Base-by-base conservation (phyloP, 2,113 vertebrate species). In the Trichomycterus rosablanca region DNA sequence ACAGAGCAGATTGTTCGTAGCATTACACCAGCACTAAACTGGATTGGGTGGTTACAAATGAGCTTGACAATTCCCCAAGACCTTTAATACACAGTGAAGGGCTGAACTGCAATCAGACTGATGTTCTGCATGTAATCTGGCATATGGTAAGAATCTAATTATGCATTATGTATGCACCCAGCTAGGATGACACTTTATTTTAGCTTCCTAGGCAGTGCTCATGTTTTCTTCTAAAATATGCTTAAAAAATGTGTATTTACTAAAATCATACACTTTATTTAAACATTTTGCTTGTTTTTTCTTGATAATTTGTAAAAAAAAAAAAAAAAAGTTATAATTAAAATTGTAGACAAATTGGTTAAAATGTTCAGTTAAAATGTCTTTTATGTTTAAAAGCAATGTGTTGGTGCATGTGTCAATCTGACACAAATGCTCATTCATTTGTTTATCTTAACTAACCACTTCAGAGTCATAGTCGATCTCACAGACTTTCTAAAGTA, bases 61-160 rank as follows among this genome's bases (percentile, higher is more conserved):
- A 57, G 52, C 53, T 57, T 61, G 46, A 51, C 52, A 65, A 57
- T 56, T 65, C 52, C 62, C 62, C 43, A 49, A 56, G 43, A 56
- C 42, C 52, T 48, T 56, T 56, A 56, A 39, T 39, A 65, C 32
- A 56, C 43, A 40, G 34, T 3, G 14, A 65, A 56, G 16, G 44
- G 19, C 52, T 56, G 49, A 63, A 63, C 50, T 63, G 50, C 50
- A 52, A 28, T 53, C 16, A 52, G 28, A 55, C 51, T 37, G 40
- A 55, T 55, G 51, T 64, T 64, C 48, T 24, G n/a, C 40, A 26
- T 46, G 28, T 54, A n/a, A 20, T 37, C 40, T 55, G 62, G 51
- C 51, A 64, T 64, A 55, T 55, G 62, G 51, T 10, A 30, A 37
- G 20, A 15, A 37, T 35, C 42, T 64, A 64, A 64, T 64, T 64